Percentiles rank a stretch among this genome's conserved stretches.
Evolutionary conservation across 2,797 vertebrate genomes (phyloP).

Genomic region (Enteromius trimaculatus): DNA sequence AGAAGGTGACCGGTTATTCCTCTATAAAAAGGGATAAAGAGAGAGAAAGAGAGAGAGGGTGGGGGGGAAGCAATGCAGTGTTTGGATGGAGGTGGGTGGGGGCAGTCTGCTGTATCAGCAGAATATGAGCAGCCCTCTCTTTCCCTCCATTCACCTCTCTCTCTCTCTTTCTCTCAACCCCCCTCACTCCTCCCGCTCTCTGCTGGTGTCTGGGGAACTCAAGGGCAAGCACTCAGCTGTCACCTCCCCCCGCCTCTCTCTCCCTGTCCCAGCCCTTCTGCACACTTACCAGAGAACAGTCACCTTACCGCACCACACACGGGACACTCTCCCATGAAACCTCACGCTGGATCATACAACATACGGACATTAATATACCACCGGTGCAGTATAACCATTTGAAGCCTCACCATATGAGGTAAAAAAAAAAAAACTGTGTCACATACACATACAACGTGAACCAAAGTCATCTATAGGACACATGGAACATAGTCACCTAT

Average conservation of each 20-base stretch:
- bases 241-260: conserved; percentile 64
- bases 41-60: neutral
- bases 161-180: conserved; percentile 31
- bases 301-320: conserved; percentile 47
- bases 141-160: conserved; percentile 40
- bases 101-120: conserved; percentile 82
- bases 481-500: conserved; percentile 20
- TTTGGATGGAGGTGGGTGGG: conserved; percentile 49
- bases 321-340: conserved; percentile 31
- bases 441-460: conserved; percentile 9
- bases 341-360: conserved; percentile 17
- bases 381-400: neutral
- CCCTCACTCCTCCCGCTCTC: conserved; percentile 51
- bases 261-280: conserved; percentile 56
- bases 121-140: conserved; percentile 70
- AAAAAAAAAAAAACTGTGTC: neutral
- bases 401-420: neutral
- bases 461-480: conserved; percentile 46
- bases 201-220: conserved; percentile 77
- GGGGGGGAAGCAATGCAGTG: conserved; percentile 45
- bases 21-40: conserved; percentile 73
- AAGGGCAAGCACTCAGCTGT: conserved; percentile 79
- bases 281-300: conserved; percentile 54
- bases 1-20: conserved; percentile 84
- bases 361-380: conserved; percentile 9